Evolutionary conservation across 2,797 vertebrate genomes (phyloP), one percentile per base, ranked within the genome.

Genomic region (Tenualosa ilisha): DNA sequence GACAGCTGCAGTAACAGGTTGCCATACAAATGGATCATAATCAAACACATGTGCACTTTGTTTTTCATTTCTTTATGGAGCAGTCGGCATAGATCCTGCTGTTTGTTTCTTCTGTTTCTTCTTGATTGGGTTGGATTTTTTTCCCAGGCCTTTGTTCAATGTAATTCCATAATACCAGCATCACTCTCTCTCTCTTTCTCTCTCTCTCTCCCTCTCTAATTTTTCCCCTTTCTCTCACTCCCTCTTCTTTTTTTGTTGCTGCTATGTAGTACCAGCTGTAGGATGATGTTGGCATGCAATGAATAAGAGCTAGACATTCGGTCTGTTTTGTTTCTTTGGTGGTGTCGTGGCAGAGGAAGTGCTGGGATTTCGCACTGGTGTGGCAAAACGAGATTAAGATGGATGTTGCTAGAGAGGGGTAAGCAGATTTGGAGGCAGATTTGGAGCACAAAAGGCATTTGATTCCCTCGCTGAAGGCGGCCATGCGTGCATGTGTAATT

Each of bases 371-470:
- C 6, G 51, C 68, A 65, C 82, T 37, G 22, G 9, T 85, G 82
- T 84, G 83, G 72, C 20, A 20, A 79, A 85, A 63, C 59, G 49
- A 83, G 84, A 86, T 86, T 81, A 83, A 86, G 82, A 84, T 75
- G 61, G 49, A 37, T 85, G 79, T 81, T 85, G 37, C 61, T 88
- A 72, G 84, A 84, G 50, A 84, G 83, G 65, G 63, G 43, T 83
- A 83, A 85, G 84, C 85, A 87, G 85, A 87, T 86, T 89, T 87
- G 68, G 61, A 43, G 87, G 26, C 85, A 82, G 83, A 87, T 88
- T 86, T 53, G 84, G 83, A 88, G 82, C 82, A 91, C 83, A 89
- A 91, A 84, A 84, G 85, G 82, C 84, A 85, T 86, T 89, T 72
- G 88, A 88, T 88, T 84, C 86, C 86, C 81, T 86, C 85, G 31